Evolutionary conservation across 2,113 vertebrate species (phyloP).

Genomic region (Melanotaenia duboulayi): DNA sequence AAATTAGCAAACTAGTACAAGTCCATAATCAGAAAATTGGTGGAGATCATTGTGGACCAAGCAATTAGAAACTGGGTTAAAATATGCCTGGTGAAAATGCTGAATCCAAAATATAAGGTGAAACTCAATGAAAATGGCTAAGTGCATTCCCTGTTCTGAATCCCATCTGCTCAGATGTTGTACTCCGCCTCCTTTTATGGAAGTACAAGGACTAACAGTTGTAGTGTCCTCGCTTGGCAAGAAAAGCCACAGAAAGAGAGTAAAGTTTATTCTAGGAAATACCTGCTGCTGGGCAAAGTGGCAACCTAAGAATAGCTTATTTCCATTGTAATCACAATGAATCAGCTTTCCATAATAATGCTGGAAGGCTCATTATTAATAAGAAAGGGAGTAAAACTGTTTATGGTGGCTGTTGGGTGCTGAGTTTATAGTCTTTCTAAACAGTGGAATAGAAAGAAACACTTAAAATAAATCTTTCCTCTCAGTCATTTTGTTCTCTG

Average conservation of each 20-base stretch:
- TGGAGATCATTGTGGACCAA: neutral
- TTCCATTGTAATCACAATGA: slow-evolving; percentile 50
- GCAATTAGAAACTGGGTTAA: neutral
- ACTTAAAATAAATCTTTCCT: slow-evolving; percentile 4
- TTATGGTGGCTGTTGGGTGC: neutral
- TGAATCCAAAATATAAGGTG: slow-evolving; percentile 10
- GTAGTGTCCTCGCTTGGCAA: slow-evolving; percentile 67
- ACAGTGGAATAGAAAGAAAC: neutral
- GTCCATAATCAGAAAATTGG: neutral
- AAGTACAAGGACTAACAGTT: slow-evolving; percentile 66
- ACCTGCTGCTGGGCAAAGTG: slow-evolving; percentile 64
- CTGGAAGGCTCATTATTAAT: neutral
- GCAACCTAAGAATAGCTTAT: slow-evolving; percentile 62
- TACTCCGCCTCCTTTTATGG: slow-evolving; percentile 77
- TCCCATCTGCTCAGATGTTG: slow-evolving; percentile 53
- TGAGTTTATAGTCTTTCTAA: no score
- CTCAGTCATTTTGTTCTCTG: slow-evolving; percentile 1
- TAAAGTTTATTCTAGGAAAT: slow-evolving; percentile 73
- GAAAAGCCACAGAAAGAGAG: slow-evolving; percentile 51
- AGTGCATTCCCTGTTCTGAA: slow-evolving; percentile 53
- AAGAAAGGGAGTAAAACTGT: neutral
- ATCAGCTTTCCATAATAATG: slow-evolving; percentile 28
- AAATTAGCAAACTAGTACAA: slow-evolving; percentile 11
- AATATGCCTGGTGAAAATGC: slow-evolving; percentile 12
- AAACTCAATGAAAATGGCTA: slow-evolving; percentile 44